phyloP scores from a whole-genome alignment of 2,888 invertebrate species.

The Trichopoda pennipes region DNA sequence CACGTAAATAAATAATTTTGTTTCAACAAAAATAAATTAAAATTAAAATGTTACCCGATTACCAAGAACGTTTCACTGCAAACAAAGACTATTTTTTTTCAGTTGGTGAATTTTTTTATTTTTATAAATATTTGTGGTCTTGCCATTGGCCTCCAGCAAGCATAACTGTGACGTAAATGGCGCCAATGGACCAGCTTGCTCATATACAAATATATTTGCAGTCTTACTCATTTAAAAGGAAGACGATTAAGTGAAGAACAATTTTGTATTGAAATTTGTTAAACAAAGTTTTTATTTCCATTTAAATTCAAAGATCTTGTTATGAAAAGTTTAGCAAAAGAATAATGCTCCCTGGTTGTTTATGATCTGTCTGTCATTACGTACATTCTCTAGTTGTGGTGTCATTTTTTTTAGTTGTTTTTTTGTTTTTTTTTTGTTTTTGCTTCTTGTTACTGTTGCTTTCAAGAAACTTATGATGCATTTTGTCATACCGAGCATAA shows the following conservation, averaged over 20 bases:
- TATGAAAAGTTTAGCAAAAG: constrained; percentile 29
- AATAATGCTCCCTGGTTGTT: constrained; percentile 6
- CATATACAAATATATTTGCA: background rate
- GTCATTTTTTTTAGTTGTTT: too few species aligned
- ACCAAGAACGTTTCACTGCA: constrained; percentile 12
- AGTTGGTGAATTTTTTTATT: too few species aligned
- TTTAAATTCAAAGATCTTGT: constrained; percentile 58
- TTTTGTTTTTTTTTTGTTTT: too few species aligned
- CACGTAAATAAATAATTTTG: constrained; percentile 23
- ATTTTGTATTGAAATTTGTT: constrained; percentile 10
- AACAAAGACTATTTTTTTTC: constrained; percentile 19
- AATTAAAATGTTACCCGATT: background rate
- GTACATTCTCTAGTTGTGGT: constrained; percentile 14
- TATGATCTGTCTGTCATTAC: constrained; percentile 33
- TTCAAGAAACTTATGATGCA: constrained; percentile 27
- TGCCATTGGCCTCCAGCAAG: constrained; percentile 66
- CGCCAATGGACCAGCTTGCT: constrained; percentile 53
- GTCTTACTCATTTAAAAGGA: background rate
- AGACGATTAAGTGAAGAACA: background rate
- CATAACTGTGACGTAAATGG: constrained; percentile 62
- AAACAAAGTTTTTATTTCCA: constrained; percentile 23
- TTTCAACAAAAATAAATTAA: background rate
- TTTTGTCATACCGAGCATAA: constrained; percentile 61
- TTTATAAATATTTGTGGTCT: constrained; percentile 42
- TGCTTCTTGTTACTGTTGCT: background rate